Evolutionary conservation across 2,888 invertebrate genomes (phyloP), one percentile per base, ranked within the genome.

Genomic region (Junonia oenone): DNA sequence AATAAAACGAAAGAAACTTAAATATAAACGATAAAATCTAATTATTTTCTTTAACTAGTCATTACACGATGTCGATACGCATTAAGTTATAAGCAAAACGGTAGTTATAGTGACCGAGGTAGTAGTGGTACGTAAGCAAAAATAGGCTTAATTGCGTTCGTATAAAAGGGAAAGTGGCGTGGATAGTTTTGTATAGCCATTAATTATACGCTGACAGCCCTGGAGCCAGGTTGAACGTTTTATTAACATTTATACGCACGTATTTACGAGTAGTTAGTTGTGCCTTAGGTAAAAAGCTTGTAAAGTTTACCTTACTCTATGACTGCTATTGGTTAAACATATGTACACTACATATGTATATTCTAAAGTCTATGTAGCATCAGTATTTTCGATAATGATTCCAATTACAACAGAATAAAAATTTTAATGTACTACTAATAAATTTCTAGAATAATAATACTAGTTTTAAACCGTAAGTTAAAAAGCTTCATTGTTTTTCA

Each of bases 61-160:
- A 65, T 65, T 65, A 65, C 61, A 63, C 47, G 64, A 53, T 59
- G 58, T 64, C 59, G 62, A 62, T 64, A 61, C 58, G 54, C 55
- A 63, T 58, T 62, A 61, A 54, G 51, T 57, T 50, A 56, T 49
- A 48, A 45, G 45, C 53, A 62, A 61, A 62, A 62, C 56, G 61
- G 63, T 56, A 58, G 58, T 62, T 63, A 58, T 62, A 38, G 45
- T 57, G 43, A 51, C 55, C 45, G 15, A 51, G 29, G 49, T 15
- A 17, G 38, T 53, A 26, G 6, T 47, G 13, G 5, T 49, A 46
- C 0, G 37, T 51, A 51, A 50, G 51, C 47, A 31, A 59, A 49
- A 45, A 52, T 58, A 26, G 27, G 54, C 45, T 33, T 48, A 51
- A 58, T 50, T 56, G 47, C 49, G 33, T 55, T 37, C 8, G n/a